phyloP scores from a whole-genome alignment of 1,140 invertebrate species.

The Drosophila rhopaloa region DNA sequence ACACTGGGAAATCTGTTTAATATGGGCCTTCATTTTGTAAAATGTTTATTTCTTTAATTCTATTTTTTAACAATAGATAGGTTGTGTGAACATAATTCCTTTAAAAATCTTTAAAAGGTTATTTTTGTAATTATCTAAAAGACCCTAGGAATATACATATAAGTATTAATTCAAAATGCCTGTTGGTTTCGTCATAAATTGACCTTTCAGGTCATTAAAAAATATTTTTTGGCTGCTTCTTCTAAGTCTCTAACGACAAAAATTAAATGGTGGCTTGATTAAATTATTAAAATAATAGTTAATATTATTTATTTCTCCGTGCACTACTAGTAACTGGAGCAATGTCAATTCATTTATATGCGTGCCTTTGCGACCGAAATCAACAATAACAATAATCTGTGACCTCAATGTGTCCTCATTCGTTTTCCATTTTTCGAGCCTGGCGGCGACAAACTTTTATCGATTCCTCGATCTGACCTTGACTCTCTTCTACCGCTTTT shows the following conservation, averaged over 20 bases:
- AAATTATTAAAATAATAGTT: not conserved
- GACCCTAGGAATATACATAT: no score
- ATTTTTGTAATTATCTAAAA: no score
- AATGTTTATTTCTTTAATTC: not conserved
- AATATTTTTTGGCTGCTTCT: no score
- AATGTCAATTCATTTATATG: slow-evolving; percentile 37
- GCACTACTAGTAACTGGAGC: slow-evolving; percentile 10
- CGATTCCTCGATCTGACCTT: slow-evolving; percentile 60
- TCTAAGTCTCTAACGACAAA: no score
- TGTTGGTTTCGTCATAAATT: no score
- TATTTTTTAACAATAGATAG: no score
- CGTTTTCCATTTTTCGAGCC: slow-evolving; percentile 30
- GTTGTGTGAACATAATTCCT: no score
- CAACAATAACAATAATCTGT: slow-evolving; percentile 31
- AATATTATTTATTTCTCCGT: not conserved
- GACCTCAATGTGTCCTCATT: slow-evolving; percentile 41
- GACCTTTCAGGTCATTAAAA: no score
- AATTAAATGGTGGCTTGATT: not conserved
- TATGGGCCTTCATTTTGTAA: not conserved
- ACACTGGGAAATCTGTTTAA: not conserved
- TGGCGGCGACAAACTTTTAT: slow-evolving; percentile 54
- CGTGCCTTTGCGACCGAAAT: slow-evolving; percentile 2
- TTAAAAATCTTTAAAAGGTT: no score
- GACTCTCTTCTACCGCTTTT: slow-evolving; percentile 18
- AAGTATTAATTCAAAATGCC: no score